Conservation (phyloP, 2,888 invertebrate species). For the Geophilus truncorum region DNA sequence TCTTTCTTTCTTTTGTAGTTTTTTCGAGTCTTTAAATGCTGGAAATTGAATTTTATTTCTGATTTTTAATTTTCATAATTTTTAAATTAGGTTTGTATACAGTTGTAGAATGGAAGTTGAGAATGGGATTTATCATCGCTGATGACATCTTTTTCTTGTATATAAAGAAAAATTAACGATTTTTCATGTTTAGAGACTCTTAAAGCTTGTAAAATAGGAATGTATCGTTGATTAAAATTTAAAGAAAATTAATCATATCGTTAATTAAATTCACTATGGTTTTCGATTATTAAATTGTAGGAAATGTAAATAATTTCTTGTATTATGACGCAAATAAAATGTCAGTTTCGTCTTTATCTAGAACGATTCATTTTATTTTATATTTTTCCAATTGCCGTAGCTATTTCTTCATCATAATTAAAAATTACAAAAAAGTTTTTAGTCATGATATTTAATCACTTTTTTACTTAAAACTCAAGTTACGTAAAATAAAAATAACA, state of each 20-base stretch:
- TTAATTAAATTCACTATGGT: not conserved
- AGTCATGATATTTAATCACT: not conserved
- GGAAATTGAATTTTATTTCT: too few relatives aligned
- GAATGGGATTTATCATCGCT: not conserved
- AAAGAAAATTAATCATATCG: not conserved
- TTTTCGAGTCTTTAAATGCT: too few relatives aligned
- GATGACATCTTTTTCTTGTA: not conserved
- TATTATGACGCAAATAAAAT: not conserved
- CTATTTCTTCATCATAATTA: too few relatives aligned
- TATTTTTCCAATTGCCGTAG: too few relatives aligned
- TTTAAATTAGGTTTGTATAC: not conserved
- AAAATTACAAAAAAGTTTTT: too few relatives aligned
- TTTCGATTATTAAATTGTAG: not conserved
- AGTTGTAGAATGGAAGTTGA: not conserved
- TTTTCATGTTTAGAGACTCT: not conserved
- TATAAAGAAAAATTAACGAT: not conserved
- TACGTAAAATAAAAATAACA: too few relatives aligned
- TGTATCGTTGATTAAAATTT: not conserved
- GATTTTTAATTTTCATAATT: too few relatives aligned
- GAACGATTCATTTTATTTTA: too few relatives aligned
- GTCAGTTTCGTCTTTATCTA: not conserved
- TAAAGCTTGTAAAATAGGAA: not conserved
- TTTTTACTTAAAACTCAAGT: too few relatives aligned
- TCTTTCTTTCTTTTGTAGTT: too few relatives aligned
- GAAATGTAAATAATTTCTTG: not conserved